phyloP scores from a whole-genome alignment of 2,113 vertebrate species.

The Empidonax alnorum region DNA sequence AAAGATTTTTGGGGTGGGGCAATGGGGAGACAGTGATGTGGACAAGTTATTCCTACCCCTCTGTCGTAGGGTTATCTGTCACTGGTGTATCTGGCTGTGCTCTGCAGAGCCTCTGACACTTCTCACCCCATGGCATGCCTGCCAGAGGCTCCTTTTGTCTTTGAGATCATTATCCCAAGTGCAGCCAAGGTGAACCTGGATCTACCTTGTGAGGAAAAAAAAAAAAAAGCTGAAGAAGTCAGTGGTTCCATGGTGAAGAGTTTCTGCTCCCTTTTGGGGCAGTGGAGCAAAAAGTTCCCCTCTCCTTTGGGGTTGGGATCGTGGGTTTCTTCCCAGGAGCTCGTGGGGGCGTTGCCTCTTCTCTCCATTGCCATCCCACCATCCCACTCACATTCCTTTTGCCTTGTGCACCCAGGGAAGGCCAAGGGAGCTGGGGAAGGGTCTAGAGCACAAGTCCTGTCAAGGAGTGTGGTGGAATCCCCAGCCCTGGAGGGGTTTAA shows the following conservation, averaged over 20 bases:
- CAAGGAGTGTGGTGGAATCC: neutral
- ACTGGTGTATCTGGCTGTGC: accelerated
- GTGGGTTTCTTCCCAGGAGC: neutral
- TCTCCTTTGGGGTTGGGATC: neutral
- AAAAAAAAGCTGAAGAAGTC: neutral
- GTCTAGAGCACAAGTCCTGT: neutral
- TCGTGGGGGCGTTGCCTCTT: neutral
- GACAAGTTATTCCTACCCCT: neutral
- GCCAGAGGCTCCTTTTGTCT: neutral
- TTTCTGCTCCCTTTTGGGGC: neutral
- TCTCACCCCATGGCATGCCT: accelerated
- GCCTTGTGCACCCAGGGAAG: neutral
- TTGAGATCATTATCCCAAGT: accelerated
- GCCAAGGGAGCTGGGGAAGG: neutral
- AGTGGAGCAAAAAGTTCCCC: neutral
- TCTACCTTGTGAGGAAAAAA: accelerated
- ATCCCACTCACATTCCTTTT: neutral
- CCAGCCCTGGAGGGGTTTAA: neutral
- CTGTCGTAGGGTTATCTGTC: neutral
- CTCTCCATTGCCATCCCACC: neutral
- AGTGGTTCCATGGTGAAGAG: accelerated
- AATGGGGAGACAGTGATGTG: neutral
- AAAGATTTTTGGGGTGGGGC: neutral
- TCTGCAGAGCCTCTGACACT: neutral
- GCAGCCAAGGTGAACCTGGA: neutral